Base-by-base conservation (phyloP, 2,888 invertebrate genomes). In the Rhogogaster chlorosoma region DNA sequence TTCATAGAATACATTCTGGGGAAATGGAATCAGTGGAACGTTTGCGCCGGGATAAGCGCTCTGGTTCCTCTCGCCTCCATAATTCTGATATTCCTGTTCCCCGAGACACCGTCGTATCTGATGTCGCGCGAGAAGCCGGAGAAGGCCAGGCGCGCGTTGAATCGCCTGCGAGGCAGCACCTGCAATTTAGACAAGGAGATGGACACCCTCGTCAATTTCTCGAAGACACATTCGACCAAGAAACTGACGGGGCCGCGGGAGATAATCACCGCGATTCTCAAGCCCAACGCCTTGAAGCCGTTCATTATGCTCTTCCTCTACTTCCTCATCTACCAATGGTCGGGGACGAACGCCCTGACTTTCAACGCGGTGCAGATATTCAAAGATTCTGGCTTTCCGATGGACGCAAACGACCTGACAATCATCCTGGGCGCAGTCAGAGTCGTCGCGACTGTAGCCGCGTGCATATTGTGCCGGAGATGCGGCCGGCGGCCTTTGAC, bases 31-130 rank as follows among this genome's bases (percentile, higher is more conserved):
- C 90, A 94, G 36, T 97, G 97, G 97, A 94, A 95, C 85, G 92
- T 94, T 4, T 93, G 96, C 70, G 96, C 97, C 0, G 94, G 95
- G 0, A 92, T 96, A 87, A 96, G 96, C 88, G 94, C 95, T 0
- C 91, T 95, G 1, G 90, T 96, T 0, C 96, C 97, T 0, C 94
- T 95, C 0, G 85, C 96, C 0, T 95, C 96, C 0, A 90, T 96
- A 0, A 87, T 96, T 0, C 93, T 95, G 0, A 95, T 96, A 94
- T 93, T 96, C 36, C 91, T 96, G 15, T 94, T 96, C 84, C 97
- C 97, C 0, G 97, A 97, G 90, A 95, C 97, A 0, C 97, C 97
- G 1, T 95, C 96, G 89, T 97, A 95, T 92, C 95, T 97, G 18
- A 94, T 97, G 22, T 95, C 95, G 2, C 94, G 95, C 70, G 95